These are phyloP conservation scores for Melanogrammus aeglefinus DNA, from an alignment of 2,797 vertebrate species.

Conservation along the genomic window DNA sequence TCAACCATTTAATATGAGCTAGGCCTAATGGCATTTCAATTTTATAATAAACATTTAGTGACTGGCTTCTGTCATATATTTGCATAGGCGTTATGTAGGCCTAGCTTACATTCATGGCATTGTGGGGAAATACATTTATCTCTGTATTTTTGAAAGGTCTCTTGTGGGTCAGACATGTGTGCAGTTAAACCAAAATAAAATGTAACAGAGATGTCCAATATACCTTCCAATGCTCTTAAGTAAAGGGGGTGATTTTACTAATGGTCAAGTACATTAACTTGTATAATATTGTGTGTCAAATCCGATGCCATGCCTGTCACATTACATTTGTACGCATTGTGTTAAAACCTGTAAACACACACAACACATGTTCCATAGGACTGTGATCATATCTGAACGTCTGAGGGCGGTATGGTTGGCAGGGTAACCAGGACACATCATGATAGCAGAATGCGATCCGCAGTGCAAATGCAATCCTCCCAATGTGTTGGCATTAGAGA, in stretches of 20 bases:
- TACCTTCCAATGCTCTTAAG: neutral
- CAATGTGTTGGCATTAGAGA: slow-evolving; percentile 6
- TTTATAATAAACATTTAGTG: neutral
- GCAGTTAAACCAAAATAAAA: neutral
- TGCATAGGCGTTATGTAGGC: neutral
- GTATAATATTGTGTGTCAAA: neutral
- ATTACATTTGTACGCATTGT: neutral
- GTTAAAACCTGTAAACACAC: neutral
- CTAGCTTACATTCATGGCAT: neutral
- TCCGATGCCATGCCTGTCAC: neutral
- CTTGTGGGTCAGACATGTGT: neutral
- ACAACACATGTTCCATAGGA: neutral
- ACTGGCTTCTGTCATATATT: neutral
- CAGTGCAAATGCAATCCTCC: neutral
- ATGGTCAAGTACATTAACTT: neutral
- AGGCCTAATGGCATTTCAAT: neutral
- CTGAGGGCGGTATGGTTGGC: slow-evolving; percentile 1
- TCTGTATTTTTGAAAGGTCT: neutral
- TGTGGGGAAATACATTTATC: neutral
- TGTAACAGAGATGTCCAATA: neutral
- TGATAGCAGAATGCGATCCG: neutral
- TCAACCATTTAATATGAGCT: neutral
- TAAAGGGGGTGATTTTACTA: neutral
- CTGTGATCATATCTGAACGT: neutral
- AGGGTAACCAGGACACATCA: neutral